Percentiles rank a stretch among this genome's conserved stretches.
phyloP scores from a whole-genome alignment of 2,113 vertebrate genomes.

The Anolis carolinensis region DNA sequence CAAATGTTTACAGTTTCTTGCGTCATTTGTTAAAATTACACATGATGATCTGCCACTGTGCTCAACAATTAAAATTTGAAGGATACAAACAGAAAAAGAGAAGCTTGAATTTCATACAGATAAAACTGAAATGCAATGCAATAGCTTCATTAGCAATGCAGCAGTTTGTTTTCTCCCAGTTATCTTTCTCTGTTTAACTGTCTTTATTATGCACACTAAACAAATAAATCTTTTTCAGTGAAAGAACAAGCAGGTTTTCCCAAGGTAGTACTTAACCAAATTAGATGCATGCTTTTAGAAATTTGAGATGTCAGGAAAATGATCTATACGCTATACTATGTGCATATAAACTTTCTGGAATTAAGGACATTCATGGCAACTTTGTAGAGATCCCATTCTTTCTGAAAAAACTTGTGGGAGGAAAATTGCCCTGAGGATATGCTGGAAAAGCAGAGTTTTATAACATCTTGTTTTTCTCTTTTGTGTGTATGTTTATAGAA shows the following conservation, averaged over 20 bases:
- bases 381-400: background rate
- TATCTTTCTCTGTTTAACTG: slow-evolving; percentile 2
- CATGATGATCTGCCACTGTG: background rate
- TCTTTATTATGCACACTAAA: background rate
- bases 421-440: background rate
- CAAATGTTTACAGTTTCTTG: slow-evolving; percentile 19
- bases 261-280: slow-evolving; percentile 15
- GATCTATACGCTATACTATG: slow-evolving; percentile 3
- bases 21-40: slow-evolving; percentile 21
- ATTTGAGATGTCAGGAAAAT: background rate
- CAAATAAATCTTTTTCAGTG: slow-evolving; percentile 14
- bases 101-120: slow-evolving; percentile 1
- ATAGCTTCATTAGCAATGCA: slow-evolving; percentile 6
- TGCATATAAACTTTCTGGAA: background rate
- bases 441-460: background rate
- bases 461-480: background rate
- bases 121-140: background rate
- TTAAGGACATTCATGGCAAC: slow-evolving; percentile 17
- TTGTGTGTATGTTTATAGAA: too few relatives aligned
- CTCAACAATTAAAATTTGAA: slow-evolving; percentile 9
- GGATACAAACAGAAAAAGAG: background rate
- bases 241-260: slow-evolving; percentile 9
- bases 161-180: background rate
- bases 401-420: background rate
- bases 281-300: slow-evolving; percentile 13